These are phyloP conservation scores for Andrena marginata DNA, from an alignment of 2,888 invertebrate genomes.

Conservation along the genomic window DNA sequence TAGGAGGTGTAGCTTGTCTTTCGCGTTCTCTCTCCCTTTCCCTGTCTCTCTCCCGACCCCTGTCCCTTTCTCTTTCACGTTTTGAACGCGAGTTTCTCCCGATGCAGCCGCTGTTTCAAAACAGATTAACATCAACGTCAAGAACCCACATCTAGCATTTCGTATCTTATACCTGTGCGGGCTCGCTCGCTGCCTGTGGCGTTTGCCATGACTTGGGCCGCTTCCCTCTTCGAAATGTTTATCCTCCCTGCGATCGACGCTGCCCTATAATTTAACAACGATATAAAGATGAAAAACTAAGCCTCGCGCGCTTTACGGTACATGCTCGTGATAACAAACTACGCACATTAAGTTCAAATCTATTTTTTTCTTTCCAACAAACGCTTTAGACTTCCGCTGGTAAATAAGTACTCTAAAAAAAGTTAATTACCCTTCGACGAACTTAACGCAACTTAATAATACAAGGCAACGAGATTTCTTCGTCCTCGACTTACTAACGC, in stretches of 20 bases:
- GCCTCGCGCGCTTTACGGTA: background rate
- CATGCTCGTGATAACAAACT: background rate
- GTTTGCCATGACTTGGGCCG: conserved; percentile 86
- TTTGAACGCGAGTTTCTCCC: conserved; percentile 79
- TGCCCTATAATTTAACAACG: conserved; percentile 65
- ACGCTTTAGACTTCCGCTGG: background rate
- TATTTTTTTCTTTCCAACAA: background rate
- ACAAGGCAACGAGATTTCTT: too few species aligned
- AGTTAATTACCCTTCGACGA: background rate
- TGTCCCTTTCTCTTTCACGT: conserved; percentile 80
- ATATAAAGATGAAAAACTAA: conserved; percentile 2
- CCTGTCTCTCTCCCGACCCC: conserved; percentile 78
- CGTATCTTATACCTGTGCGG: conserved; percentile 82
- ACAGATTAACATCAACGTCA: background rate
- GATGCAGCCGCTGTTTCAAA: conserved; percentile 70
- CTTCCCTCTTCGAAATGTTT: conserved; percentile 85
- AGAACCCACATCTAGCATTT: background rate
- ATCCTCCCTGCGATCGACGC: conserved; percentile 79
- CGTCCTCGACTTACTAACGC: background rate
- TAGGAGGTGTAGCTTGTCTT: conserved; percentile 81
- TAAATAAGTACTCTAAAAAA: background rate
- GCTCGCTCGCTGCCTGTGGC: conserved; percentile 86
- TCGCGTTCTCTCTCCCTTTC: conserved; percentile 81
- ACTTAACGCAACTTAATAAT: too few species aligned
- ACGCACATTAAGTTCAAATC: background rate